phyloP scores from a whole-genome alignment of 2,797 vertebrate species.

The Pangasius larnaudii region DNA sequence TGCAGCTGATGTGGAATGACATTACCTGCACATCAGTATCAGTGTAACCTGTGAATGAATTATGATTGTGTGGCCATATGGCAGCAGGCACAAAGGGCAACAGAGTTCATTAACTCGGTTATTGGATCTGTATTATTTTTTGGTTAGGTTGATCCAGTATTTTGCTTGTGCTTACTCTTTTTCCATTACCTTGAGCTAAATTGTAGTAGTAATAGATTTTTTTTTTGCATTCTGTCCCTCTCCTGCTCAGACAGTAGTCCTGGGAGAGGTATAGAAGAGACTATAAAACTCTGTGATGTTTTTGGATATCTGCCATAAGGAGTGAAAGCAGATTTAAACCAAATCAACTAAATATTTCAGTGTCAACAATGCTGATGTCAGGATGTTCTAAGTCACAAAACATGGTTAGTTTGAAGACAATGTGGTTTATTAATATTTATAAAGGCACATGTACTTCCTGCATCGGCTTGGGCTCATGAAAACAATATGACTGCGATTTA shows the following conservation, averaged over 20 bases:
- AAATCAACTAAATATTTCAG: not conserved
- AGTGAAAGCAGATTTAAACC: conserved; percentile 8
- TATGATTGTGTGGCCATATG: conserved; percentile 12
- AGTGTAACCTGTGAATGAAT: not conserved
- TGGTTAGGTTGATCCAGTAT: conserved; percentile 8
- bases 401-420: not conserved
- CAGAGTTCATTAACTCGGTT: conserved; percentile 16
- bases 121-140: conserved; percentile 9
- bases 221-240: not conserved
- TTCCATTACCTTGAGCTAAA: conserved; percentile 6
- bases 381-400: conserved; percentile 12
- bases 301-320: not conserved
- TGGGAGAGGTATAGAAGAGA: not conserved
- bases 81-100: conserved; percentile 18
- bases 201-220: not conserved
- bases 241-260: not conserved
- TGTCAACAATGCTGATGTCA: conserved; percentile 17
- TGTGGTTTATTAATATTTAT: conserved; percentile 37
- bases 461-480: conserved; percentile 22
- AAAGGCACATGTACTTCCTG: conserved; percentile 55
- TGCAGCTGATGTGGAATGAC: conserved; percentile 27
- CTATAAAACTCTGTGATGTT: conserved; percentile 5
- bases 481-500: conserved; percentile 27
- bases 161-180: conserved; percentile 6
- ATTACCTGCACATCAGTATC: conserved; percentile 29